These are phyloP conservation scores for Andrena chrysosceles DNA, from an alignment of 2,888 invertebrate genomes.

Conservation along the genomic window DNA sequence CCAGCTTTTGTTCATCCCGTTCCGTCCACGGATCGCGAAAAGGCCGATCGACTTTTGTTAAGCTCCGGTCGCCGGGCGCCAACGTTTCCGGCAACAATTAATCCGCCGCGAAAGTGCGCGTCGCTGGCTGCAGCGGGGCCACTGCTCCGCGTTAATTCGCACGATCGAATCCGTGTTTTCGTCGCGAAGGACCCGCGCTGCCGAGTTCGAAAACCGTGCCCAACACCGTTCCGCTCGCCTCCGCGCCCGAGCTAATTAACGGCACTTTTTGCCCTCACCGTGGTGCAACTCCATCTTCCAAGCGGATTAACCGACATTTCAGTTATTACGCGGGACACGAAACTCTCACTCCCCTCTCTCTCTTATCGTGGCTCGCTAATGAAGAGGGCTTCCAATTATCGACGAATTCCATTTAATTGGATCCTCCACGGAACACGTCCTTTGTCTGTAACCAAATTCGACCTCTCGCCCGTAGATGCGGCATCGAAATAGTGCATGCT, in stretches of 20 bases:
- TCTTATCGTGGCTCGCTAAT: constrained; percentile 43
- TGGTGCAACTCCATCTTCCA: constrained; percentile 9
- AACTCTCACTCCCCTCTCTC: constrained; percentile 16
- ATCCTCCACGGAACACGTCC: constrained; percentile 39
- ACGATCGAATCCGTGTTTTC: constrained; percentile 1
- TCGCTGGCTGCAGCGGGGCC: neutral
- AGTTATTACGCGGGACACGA: constrained; percentile 49
- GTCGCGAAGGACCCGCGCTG: neutral
- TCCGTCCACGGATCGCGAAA: neutral
- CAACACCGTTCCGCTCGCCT: constrained; percentile 38
- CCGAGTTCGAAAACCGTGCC: constrained; percentile 48
- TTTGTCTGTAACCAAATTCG: constrained; percentile 46
- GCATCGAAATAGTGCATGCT: constrained; percentile 25
- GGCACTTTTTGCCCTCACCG: constrained; percentile 3
- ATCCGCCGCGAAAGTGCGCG: neutral
- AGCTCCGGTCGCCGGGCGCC: neutral
- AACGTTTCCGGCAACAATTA: constrained; percentile 2
- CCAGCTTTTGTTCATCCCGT: constrained; percentile 9
- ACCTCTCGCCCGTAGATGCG: neutral
- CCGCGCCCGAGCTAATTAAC: constrained; percentile 35
- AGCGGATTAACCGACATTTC: constrained; percentile 46
- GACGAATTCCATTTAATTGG: constrained; percentile 58
- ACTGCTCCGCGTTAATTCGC: neutral
- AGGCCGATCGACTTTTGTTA: constrained; percentile 16
- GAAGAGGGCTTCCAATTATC: constrained; percentile 61